These are phyloP conservation scores for Dendrophyllia cribrosa DNA, from an alignment of 64 coral and sea anemone species.

Conservation along the genomic window DNA sequence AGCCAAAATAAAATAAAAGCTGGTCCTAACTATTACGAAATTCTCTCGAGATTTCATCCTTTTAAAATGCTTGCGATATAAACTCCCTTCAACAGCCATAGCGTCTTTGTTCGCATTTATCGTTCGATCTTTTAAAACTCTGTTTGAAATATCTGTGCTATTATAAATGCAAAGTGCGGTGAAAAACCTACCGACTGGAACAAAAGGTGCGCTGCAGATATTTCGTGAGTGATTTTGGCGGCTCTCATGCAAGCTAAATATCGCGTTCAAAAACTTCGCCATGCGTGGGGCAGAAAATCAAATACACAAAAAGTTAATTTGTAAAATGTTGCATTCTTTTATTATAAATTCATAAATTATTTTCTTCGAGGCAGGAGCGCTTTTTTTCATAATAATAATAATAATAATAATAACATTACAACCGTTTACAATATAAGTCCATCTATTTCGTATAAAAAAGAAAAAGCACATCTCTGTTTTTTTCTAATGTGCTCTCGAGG, in stretches of 20 bases:
- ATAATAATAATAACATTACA: not conserved
- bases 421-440: constrained; percentile 30
- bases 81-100: not conserved
- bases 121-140: not conserved
- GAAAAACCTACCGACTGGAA: not conserved
- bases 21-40: not conserved
- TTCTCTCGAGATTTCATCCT: constrained; percentile 5
- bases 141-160: not conserved
- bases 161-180: not conserved
- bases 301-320: constrained; percentile 20
- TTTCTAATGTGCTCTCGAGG: not conserved
- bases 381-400: constrained; percentile 1
- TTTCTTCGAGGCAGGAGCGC: not conserved
- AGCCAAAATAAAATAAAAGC: constrained; percentile 1
- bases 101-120: not conserved
- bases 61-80: not conserved
- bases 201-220: not conserved
- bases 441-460: constrained; percentile 18
- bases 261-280: not conserved
- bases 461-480: not conserved
- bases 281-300: constrained; percentile 21
- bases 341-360: constrained; percentile 42
- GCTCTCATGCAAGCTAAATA: not conserved
- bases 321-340: constrained; percentile 47
- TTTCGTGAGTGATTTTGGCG: not conserved